Percentiles rank a stretch among this genome's conserved stretches.
Conservation (phyloP, 2,888 invertebrate species). For the Philereme vetulata region DNA sequence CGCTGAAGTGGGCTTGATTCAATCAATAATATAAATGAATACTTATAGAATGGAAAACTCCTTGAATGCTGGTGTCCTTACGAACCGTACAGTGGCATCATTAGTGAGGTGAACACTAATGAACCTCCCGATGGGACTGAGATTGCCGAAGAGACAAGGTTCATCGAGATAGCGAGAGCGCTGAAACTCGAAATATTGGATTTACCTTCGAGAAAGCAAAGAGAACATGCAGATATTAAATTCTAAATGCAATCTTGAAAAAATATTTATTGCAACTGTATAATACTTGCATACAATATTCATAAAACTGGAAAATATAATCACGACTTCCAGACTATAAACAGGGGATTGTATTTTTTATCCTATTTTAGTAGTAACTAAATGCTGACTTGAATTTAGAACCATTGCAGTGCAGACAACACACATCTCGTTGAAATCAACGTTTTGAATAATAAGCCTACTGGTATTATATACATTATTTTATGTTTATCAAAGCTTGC, state of each 20-base stretch:
- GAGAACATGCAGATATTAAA: conserved; percentile 26
- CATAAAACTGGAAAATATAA: not conserved
- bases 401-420: too few relatives aligned
- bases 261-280: not conserved
- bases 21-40: conserved; percentile 28
- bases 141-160: conserved; percentile 59
- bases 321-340: not conserved
- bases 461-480: not conserved
- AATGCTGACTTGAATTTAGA: too few relatives aligned
- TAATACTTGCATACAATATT: not conserved
- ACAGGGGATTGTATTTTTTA: too few relatives aligned
- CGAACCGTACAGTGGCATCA: conserved; percentile 56
- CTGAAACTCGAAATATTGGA: conserved; percentile 50
- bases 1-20: conserved; percentile 33
- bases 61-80: conserved; percentile 45
- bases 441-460: too few relatives aligned
- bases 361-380: too few relatives aligned
- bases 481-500: conserved; percentile 15
- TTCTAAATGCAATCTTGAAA: not conserved
- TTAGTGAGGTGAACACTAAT: conserved; percentile 75
- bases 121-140: conserved; percentile 64
- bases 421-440: too few relatives aligned
- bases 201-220: conserved; percentile 46
- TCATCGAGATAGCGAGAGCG: conserved; percentile 45
- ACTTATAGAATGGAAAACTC: conserved; percentile 43